Conservation (phyloP, 2,113 vertebrate species). For the Taxidea taxus region DNA sequence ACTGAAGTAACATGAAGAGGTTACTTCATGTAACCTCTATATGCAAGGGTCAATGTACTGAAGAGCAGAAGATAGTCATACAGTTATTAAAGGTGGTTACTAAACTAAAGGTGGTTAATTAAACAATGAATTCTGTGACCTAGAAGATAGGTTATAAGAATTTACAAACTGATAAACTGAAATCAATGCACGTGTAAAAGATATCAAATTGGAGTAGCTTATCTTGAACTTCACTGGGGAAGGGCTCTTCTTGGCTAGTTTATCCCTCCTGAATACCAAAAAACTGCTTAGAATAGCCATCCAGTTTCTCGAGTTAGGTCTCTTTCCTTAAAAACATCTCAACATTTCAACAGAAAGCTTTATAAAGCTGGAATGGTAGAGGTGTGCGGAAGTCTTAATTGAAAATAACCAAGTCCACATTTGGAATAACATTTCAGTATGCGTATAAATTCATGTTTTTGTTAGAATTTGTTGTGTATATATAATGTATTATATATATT, state of each 20-base stretch:
- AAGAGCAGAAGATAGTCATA: neutral
- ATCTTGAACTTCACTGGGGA: neutral
- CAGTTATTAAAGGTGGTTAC: neutral
- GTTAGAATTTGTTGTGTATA: neutral
- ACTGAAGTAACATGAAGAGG: neutral
- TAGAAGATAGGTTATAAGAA: neutral
- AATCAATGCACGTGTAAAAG: neutral
- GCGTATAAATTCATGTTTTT: neutral
- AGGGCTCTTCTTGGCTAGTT: neutral
- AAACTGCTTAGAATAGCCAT: neutral
- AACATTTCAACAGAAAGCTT: neutral
- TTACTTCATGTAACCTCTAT: too few relatives aligned
- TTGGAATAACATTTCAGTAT: neutral
- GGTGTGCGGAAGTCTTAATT: neutral
- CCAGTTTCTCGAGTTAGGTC: neutral
- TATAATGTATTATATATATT: neutral
- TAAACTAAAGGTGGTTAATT: neutral
- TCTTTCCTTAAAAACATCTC: neutral
- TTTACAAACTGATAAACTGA: neutral
- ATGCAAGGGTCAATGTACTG: neutral
- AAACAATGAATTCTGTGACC: neutral
- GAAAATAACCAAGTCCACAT: neutral
- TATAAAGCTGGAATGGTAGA: neutral
- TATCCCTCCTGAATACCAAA: neutral
- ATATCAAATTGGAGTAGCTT: neutral